These are phyloP conservation scores for Mormyrus iriodes DNA, from an alignment of 2,113 vertebrate genomes.

Conservation along the genomic window DNA sequence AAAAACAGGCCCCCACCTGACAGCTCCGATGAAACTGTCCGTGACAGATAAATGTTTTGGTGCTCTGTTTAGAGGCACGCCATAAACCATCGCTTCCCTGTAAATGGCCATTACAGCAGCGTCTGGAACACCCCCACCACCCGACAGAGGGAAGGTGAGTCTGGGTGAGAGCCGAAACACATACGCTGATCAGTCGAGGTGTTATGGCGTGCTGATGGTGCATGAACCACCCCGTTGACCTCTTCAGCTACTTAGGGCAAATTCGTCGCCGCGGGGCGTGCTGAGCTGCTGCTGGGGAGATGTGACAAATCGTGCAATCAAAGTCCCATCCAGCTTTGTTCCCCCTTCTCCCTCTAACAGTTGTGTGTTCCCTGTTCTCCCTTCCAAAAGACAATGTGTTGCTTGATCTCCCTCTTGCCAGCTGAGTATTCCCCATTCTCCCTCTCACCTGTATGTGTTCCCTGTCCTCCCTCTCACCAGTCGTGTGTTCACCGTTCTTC, in stretches of 20 bases:
- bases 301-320: background rate
- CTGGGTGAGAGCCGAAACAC: background rate
- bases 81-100: constrained; percentile 9
- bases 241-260: background rate
- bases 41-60: constrained; percentile 5
- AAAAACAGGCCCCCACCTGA: background rate
- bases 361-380: background rate
- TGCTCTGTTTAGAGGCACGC: background rate
- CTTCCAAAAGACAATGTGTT: no score
- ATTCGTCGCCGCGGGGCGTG: background rate
- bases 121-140: background rate
- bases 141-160: background rate
- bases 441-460: background rate
- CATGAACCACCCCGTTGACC: background rate
- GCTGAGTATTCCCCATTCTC: no score
- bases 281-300: background rate
- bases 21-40: constrained; percentile 7
- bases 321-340: background rate
- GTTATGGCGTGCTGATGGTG: background rate
- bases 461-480: background rate
- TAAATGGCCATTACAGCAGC: background rate
- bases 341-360: background rate
- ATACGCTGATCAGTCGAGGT: background rate
- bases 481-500: no score
- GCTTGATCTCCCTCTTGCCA: no score